phyloP scores from a whole-genome alignment of 2,797 vertebrate genomes.

The Sebastes umbrosus region DNA sequence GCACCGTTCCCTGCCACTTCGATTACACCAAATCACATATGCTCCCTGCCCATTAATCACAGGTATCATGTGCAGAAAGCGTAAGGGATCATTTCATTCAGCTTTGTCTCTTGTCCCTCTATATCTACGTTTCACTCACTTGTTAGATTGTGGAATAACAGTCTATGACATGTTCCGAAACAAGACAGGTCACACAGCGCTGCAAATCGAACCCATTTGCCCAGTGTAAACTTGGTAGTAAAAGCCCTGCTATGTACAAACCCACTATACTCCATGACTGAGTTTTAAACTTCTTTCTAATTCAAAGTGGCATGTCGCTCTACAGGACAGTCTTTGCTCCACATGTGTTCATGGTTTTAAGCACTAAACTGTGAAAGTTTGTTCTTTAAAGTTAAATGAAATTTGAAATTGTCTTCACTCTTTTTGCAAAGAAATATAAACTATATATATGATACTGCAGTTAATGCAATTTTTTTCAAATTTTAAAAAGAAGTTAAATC shows the following conservation, averaged over 20 bases:
- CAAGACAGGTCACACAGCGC: constrained; percentile 27
- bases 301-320: not conserved
- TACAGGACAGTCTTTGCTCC: not conserved
- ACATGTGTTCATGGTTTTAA: not conserved
- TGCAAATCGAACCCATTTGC: constrained; percentile 48
- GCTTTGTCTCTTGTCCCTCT: constrained; percentile 25
- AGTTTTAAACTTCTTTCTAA: constrained; percentile 4
- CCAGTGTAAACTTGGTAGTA: constrained; percentile 2
- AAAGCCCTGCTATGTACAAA: constrained; percentile 25
- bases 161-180: constrained; percentile 43
- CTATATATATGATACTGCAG: not conserved
- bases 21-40: constrained; percentile 40
- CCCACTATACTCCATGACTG: not conserved
- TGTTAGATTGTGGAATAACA: constrained; percentile 44
- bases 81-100: constrained; percentile 46
- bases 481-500: not conserved
- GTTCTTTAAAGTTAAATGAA: not conserved
- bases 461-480: not conserved
- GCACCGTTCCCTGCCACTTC: constrained; percentile 35
- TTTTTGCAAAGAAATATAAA: not conserved
- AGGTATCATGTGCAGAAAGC: constrained; percentile 38
- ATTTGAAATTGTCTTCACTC: not conserved
- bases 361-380: not conserved
- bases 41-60: constrained; percentile 59
- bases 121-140: constrained; percentile 22